Evolutionary conservation across 2,113 vertebrate species (phyloP).

Genomic region (Zosterops borbonicus): DNA sequence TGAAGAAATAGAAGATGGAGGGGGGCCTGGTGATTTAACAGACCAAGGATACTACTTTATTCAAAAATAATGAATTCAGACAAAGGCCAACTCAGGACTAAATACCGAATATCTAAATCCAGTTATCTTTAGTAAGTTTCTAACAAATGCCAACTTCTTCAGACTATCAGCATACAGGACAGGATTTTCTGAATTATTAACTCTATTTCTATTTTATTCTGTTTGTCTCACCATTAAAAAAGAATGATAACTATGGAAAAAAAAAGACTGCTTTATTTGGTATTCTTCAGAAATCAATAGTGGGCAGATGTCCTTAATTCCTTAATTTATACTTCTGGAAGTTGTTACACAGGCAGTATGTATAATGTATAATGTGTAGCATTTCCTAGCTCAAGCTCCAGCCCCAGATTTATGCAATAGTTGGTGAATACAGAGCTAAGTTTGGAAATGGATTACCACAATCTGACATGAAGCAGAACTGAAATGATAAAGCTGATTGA

Average conservation of each 20-base stretch:
- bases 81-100: neutral
- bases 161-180: neutral
- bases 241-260: neutral
- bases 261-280: neutral
- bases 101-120: rapidly evolving
- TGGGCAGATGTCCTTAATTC: neutral
- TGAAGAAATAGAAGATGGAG: neutral
- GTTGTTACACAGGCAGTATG: neutral
- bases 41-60: neutral
- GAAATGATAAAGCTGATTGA: neutral
- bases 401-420: neutral
- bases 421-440: neutral
- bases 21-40: neutral
- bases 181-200: neutral
- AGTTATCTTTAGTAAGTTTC: neutral
- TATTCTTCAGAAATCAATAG: neutral
- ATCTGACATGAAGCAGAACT: neutral
- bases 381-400: neutral
- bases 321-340: neutral
- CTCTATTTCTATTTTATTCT: neutral
- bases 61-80: neutral
- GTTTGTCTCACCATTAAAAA: neutral
- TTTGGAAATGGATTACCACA: neutral
- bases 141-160: neutral
- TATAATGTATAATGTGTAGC: neutral